Base-by-base conservation (phyloP, 2,113 vertebrate genomes). In the Corydoras maculifer region DNA sequence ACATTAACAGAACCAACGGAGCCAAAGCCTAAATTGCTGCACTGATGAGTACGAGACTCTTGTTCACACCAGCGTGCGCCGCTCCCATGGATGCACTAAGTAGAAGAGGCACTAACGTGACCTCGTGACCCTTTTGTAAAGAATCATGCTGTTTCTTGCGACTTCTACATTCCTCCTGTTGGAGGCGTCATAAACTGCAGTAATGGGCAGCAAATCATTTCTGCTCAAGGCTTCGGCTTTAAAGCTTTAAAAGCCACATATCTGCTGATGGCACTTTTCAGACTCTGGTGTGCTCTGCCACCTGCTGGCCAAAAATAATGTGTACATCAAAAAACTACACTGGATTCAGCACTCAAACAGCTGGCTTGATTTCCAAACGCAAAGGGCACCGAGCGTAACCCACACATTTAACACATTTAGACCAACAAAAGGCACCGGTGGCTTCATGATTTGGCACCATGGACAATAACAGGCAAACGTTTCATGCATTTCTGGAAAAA, bases 171-270 rank as follows among this genome's bases (percentile, higher is more conserved):
- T 3, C 7, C 65, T 49, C 68, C 65, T 48, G 18, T 32, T 61
- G 72, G 32, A 48, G 25, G 13, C 35, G 58, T 49, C 48, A 48
- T 77, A 68, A 72, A 63, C 54, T 7, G 14, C 29, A 30, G 62
- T 58, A 49, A 68, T 71, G 62, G 65, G 31, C 64, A 68, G 66
- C 58, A 74, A 74, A 74, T 74, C 72, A 68, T 48, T 31, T 3
- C 58, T 61, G 50, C 49, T 32, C 72, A 67, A 29, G 58, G 65
- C 65, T 68, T 50, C 65, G 65, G 60, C 54, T 67, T 68, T 74
- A 62, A 32, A 62, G 72, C 65, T 74, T 55, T 68, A 68, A 60
- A 62, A 62, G 72, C 53, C 65, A 68, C 31, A 68, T 49, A 58
- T 68, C 55, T 58, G 65, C 65, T 62, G 49, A 29, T 31, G 7